These are phyloP conservation scores for Gobius niger DNA, from an alignment of 2,113 vertebrate genomes.

Conservation along the genomic window DNA sequence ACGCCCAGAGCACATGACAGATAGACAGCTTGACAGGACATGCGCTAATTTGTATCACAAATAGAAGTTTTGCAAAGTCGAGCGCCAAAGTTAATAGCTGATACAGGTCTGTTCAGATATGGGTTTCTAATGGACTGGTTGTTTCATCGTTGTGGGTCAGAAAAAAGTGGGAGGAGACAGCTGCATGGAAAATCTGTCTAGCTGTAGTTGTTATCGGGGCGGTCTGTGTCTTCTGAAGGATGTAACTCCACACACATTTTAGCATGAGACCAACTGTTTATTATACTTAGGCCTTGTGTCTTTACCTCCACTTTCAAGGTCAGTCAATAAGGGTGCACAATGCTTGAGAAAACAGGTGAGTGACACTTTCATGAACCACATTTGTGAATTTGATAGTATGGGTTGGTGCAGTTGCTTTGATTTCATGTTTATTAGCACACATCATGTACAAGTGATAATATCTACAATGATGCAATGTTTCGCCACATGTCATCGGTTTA, in stretches of 20 bases:
- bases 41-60: neutral
- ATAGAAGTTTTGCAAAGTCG: neutral
- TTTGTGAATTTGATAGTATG: no score
- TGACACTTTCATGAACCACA: neutral
- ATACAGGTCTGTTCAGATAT: neutral
- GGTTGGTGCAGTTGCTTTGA: no score
- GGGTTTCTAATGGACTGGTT: neutral
- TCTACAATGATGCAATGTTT: no score
- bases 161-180: conserved; percentile 21
- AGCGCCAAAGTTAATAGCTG: neutral
- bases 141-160: neutral
- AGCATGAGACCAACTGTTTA: neutral
- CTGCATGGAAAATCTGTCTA: conserved; percentile 7
- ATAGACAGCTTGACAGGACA: neutral
- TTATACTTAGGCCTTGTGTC: conserved; percentile 12
- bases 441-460: no score
- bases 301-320: conserved; percentile 18
- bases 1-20: conserved; percentile 18
- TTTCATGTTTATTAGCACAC: no score
- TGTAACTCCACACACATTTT: conserved; percentile 10
- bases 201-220: neutral
- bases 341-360: conserved; percentile 53
- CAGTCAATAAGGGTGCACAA: conserved; percentile 3
- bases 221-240: neutral
- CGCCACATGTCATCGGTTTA: no score